Evolutionary conservation across 1,140 invertebrate species (phyloP).

Genomic region (Planococcus citri): DNA sequence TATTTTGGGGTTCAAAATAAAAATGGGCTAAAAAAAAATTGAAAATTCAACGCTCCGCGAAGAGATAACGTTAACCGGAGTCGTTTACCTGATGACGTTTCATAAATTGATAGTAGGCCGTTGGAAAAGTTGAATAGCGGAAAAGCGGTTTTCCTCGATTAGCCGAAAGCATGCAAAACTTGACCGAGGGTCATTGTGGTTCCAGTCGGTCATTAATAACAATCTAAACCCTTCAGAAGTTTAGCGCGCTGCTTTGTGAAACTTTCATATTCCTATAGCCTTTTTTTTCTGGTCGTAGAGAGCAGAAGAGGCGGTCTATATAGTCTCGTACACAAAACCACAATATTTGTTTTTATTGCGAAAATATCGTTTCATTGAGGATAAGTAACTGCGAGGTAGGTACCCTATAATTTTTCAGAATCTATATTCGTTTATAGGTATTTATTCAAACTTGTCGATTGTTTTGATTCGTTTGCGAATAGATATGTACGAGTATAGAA

Average conservation of each 20-base stretch:
- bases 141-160: slow-evolving; percentile 20
- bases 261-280: slow-evolving; percentile 6
- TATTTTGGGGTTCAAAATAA: background rate
- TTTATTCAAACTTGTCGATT: background rate
- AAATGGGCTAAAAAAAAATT: background rate
- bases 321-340: background rate
- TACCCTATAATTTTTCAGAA: too few species aligned
- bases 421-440: too few species aligned
- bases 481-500: too few species aligned
- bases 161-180: slow-evolving; percentile 17
- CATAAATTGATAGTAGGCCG: slow-evolving; percentile 17
- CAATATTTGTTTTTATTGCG: background rate
- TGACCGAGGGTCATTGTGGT: slow-evolving; percentile 18
- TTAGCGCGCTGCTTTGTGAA: background rate
- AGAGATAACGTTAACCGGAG: background rate
- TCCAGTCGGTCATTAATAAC: slow-evolving; percentile 16
- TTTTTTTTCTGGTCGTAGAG: background rate
- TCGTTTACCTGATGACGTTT: slow-evolving; percentile 20
- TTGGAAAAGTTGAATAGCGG: slow-evolving; percentile 19
- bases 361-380: background rate
- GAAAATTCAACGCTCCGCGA: background rate
- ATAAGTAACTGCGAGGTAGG: too few species aligned
- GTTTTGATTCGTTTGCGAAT: background rate
- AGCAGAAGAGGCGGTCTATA: too few species aligned
- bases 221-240: slow-evolving; percentile 2